A percentile compares a stretch with the other conserved stretches of the same genome.
Evolutionary conservation across 1,140 invertebrate genomes (phyloP).

Genomic region (Drosophila tani): DNA sequence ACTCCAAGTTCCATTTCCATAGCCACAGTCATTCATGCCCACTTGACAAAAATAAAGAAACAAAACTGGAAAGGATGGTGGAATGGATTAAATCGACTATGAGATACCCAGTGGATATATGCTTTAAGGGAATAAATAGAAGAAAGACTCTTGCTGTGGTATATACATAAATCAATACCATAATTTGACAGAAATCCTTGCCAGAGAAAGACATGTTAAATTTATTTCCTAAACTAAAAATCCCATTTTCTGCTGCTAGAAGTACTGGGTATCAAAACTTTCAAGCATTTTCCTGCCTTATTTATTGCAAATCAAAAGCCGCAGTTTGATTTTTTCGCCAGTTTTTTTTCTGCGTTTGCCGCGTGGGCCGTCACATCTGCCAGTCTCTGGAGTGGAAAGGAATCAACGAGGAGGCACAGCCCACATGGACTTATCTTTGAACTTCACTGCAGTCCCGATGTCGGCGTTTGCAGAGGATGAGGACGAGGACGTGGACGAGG

Average conservation of each 20-base stretch:
- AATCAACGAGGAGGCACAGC: slow-evolving; percentile 25
- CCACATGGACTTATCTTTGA: slow-evolving; percentile 49
- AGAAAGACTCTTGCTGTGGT: too few relatives aligned
- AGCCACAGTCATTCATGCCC: slow-evolving; percentile 40
- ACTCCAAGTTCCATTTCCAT: slow-evolving; percentile 32
- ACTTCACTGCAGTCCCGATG: slow-evolving; percentile 22
- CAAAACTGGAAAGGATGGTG: not conserved
- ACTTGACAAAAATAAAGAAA: slow-evolving; percentile 33
- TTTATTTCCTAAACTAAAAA: not conserved
- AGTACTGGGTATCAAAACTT: not conserved
- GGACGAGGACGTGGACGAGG: not conserved
- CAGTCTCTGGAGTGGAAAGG: slow-evolving; percentile 32
- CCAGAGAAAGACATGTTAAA: too few relatives aligned
- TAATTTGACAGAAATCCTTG: rapidly evolving
- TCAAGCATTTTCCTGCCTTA: not conserved
- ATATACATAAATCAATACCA: too few relatives aligned
- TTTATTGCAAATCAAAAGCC: slow-evolving; percentile 50
- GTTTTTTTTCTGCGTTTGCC: slow-evolving; percentile 6
- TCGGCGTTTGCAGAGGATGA: not conserved
- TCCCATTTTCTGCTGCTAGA: rapidly evolving
- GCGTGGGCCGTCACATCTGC: slow-evolving; percentile 46
- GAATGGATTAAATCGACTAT: not conserved
- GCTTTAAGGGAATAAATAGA: not conserved
- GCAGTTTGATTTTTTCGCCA: slow-evolving; percentile 32
- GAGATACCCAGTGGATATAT: not conserved